Evolutionary conservation across 2,888 invertebrate species (phyloP), one percentile per base, ranked within the genome.

Genomic region (Tenthredo notha): DNA sequence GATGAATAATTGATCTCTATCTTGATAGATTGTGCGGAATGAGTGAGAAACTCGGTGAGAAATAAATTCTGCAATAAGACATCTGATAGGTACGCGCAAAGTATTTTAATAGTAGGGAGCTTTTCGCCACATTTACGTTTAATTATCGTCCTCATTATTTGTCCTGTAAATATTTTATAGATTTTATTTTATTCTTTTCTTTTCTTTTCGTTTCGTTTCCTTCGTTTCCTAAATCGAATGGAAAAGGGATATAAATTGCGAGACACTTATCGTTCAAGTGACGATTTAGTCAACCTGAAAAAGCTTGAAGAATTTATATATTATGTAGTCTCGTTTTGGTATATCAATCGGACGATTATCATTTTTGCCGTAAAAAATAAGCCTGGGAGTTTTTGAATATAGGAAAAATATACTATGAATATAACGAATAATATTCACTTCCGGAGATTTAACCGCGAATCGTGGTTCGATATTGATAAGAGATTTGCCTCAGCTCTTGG

Each of bases 361-460:
- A 70, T 70, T 37, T 37, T 37, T 3, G 70, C 10, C 15, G 70
- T 37, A 70, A 70, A 70, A 70, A 70, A 70, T 70, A 33, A 40
- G 33, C 70, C 37, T 15, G n/a, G n/a, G 9, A 37, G 70, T 70
- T 70, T 40, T 25, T 74, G 37, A 74, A 74, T 74, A 74, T 43
- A 43, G n/a, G n/a, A 40, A 21, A 43, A 74, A 29, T 67, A 67
- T 33, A 29, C 18, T 29, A 29, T n/a, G 58, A 58, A 58, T 58
- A 58, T 58, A 58, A 58, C 58, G 61, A 61, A 61, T 61, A 61
- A 61, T 61, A 61, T 61, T 61, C 33, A 67, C 67, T 67, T 33
- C 67, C 33, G 33, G 67, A 67, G 67, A 33, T 67, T 67, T 67
- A 33, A 67, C 67, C 67, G 67, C 67, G 67, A 67, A 67, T 7